phyloP scores from a whole-genome alignment of 2,888 invertebrate genomes.

The Pristionchus exspectatus region DNA sequence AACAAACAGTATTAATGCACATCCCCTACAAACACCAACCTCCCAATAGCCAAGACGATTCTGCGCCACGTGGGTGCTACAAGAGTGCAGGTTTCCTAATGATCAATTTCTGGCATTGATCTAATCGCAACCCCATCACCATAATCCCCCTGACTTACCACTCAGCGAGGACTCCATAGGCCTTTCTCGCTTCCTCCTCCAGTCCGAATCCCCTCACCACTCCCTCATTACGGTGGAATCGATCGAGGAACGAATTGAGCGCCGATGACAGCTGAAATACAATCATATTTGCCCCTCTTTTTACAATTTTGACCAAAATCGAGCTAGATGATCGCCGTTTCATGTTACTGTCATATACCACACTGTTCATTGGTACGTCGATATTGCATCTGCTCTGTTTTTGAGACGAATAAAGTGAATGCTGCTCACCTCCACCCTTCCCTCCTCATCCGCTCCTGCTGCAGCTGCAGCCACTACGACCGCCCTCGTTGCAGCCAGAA shows the following conservation, averaged over 20 bases:
- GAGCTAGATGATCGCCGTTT: neutral
- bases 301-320: too few relatives aligned
- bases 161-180: conserved; percentile 37
- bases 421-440: neutral
- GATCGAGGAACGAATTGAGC: conserved; percentile 36
- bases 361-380: too few relatives aligned
- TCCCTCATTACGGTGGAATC: conserved; percentile 14
- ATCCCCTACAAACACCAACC: too few relatives aligned
- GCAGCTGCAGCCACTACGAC: neutral
- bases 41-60: neutral
- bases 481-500: neutral
- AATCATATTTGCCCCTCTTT: neutral
- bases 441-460: neutral
- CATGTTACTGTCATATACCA: neutral
- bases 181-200: conserved; percentile 33
- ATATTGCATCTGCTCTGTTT: too few relatives aligned
- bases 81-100: neutral
- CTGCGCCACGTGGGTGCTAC: neutral
- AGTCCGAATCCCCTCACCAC: neutral
- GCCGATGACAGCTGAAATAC: neutral
- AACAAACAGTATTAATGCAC: too few relatives aligned
- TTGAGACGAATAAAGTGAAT: too few relatives aligned
- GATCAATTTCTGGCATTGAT: too few relatives aligned
- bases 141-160: neutral
- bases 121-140: neutral